Evolutionary conservation across 2,888 invertebrate genomes (phyloP).

Genomic region (Chaetogeoica ovagalla): DNA sequence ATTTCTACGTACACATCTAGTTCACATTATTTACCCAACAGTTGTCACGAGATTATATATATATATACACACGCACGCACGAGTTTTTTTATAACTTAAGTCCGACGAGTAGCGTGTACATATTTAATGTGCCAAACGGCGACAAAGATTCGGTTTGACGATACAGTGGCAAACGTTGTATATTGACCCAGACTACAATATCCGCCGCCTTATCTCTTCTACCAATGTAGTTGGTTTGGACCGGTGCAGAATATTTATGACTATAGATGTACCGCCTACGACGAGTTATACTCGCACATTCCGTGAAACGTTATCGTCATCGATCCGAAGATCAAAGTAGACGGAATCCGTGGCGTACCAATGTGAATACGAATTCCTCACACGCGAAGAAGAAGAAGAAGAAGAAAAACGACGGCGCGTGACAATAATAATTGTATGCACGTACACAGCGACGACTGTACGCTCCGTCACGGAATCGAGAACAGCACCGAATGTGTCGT

Average conservation of each 20-base stretch:
- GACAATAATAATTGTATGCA: too few relatives aligned
- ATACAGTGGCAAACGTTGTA: not conserved
- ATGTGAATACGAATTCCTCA: too few relatives aligned
- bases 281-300: not conserved
- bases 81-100: not conserved
- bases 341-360: not conserved
- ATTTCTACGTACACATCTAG: conserved; percentile 19
- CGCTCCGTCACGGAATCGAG: too few relatives aligned
- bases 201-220: too few relatives aligned
- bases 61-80: not conserved
- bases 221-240: too few relatives aligned
- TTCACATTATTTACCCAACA: conserved; percentile 30
- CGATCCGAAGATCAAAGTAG: not conserved
- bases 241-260: not conserved
- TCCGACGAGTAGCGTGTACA: not conserved
- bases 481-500: too few relatives aligned
- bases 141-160: not conserved
- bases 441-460: too few relatives aligned
- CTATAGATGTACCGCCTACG: too few relatives aligned
- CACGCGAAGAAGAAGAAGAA: too few relatives aligned
- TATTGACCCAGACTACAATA: not conserved
- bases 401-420: too few relatives aligned
- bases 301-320: not conserved
- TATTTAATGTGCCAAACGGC: not conserved
- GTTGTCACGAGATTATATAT: conserved; percentile 8